Evolutionary conservation across 2,113 vertebrate species (phyloP), one percentile per base, ranked within the genome.

Genomic region (Rana temporaria): DNA sequence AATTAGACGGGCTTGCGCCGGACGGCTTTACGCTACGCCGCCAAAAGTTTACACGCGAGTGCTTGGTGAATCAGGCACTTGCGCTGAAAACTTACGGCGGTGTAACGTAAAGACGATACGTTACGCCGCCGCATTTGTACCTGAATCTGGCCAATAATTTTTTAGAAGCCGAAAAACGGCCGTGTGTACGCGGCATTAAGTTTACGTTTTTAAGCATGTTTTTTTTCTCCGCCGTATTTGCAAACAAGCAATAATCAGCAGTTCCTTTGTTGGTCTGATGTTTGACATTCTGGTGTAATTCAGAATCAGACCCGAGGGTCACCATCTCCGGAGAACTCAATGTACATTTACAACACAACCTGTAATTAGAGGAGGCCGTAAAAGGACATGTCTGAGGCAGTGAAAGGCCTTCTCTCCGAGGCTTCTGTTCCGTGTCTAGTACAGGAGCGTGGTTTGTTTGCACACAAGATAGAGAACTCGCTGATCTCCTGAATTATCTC

Each of bases 371-470:
- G 30, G 12, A 19, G 14, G 3, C 14, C 6, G 11, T 66, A n/a
- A 17, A 30, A 60, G 65, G 78, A 59, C 62, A 24, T 81, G 56
- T 52, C 18, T 30, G 34, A 19, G 34, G 56, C 18, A 24, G 14
- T 34, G 17, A 53, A 17, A 52, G 62, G 19, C n/a, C 26, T 77
- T 16, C 19, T 26, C 56, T 24, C 69, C 15, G 57, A 3, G 22
- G 56, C 77, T 30, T 60, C 67, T 63, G 68, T 70, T 24, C 34
- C 2, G 2, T 42, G 73, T 19, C 20, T 56, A 64, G 59, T 73
- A 22, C 79, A 67, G 77, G 26, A 64, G 67, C 67, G 55, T 56
- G 52, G 24, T 73, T 66, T 81, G 42, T 73, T 65, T 73, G 42
- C 69, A 11, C 26, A 56, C 59, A 81, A 64, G 24, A 30, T 52